Percentiles rank a stretch among this genome's conserved stretches.
Evolutionary conservation across 1,140 invertebrate species (phyloP).

Genomic region (Coboldia fuscipes): DNA sequence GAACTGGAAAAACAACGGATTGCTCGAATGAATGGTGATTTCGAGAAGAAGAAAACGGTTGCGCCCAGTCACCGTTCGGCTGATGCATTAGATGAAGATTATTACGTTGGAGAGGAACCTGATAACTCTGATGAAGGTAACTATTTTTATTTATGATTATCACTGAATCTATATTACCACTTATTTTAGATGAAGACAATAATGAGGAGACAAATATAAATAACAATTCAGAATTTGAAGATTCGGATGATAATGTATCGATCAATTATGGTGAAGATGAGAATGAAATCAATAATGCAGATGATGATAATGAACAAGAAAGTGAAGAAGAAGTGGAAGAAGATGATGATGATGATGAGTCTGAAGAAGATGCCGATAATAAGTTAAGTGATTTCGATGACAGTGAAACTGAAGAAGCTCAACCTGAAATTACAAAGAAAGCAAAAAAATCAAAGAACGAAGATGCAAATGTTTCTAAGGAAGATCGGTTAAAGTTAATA

Average conservation of each 20-base stretch:
- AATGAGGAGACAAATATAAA: too few species aligned
- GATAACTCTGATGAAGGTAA: conserved; percentile 2
- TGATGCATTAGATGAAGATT: conserved; percentile 64
- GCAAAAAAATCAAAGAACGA: conserved; percentile 14
- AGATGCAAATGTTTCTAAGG: conserved; percentile 15
- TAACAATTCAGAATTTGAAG: conserved; percentile 9
- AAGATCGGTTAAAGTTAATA: conserved; percentile 25
- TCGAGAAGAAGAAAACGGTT: conserved; percentile 13
- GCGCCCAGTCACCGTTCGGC: conserved; percentile 40
- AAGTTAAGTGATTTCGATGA: conserved; percentile 23
- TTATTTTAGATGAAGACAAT: neutral
- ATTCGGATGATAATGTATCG: conserved; percentile 23
- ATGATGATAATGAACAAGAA: conserved; percentile 11
- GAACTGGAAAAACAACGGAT: conserved; percentile 55
- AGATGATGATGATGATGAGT: conserved; percentile 12
- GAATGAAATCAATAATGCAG: conserved; percentile 8
- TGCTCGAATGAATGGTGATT: conserved; percentile 46
- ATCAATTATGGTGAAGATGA: conserved; percentile 13
- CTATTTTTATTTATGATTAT: neutral
- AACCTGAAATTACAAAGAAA: conserved; percentile 8
- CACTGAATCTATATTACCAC: neutral
- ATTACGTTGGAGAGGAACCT: conserved; percentile 25
- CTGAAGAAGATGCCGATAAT: conserved; percentile 19
- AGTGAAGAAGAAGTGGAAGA: conserved; percentile 10
- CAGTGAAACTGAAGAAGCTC: conserved; percentile 9